These are phyloP conservation scores for Megaptera novaeangliae DNA, from an alignment of 2,113 vertebrate genomes.

Conservation along the genomic window DNA sequence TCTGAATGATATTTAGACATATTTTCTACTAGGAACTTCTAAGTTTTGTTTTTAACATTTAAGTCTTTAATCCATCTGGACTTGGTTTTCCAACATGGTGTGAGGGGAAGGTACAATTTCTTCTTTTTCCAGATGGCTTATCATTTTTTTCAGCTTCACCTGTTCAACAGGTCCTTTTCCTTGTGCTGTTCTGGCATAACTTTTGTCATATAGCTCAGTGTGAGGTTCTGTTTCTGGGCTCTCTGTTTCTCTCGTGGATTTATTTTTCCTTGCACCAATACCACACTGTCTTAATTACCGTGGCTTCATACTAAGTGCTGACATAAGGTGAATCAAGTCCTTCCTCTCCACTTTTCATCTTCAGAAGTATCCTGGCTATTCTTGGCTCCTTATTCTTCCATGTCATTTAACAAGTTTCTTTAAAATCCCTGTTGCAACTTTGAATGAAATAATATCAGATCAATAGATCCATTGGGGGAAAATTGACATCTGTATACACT, in stretches of 20 bases:
- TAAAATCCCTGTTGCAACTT: neutral
- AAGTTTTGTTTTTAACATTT: neutral
- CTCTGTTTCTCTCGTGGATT: neutral
- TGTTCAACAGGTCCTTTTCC: neutral
- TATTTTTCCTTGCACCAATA: neutral
- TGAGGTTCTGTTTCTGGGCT: neutral
- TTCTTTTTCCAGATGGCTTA: neutral
- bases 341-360: neutral
- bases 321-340: neutral
- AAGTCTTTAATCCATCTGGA: neutral
- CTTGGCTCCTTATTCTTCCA: neutral
- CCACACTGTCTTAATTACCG: neutral
- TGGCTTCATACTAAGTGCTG: neutral
- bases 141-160: neutral
- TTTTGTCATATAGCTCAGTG: neutral
- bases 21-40: neutral
- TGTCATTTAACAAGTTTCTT: neutral
- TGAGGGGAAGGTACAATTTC: neutral
- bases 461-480: neutral
- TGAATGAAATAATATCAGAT: neutral
- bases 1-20: neutral
- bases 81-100: neutral
- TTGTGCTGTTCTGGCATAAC: too few species aligned
- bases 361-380: neutral
- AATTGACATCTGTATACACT: neutral